phyloP scores from a whole-genome alignment of 2,797 vertebrate species.

The Ctenochaetus hawaiiensis region DNA sequence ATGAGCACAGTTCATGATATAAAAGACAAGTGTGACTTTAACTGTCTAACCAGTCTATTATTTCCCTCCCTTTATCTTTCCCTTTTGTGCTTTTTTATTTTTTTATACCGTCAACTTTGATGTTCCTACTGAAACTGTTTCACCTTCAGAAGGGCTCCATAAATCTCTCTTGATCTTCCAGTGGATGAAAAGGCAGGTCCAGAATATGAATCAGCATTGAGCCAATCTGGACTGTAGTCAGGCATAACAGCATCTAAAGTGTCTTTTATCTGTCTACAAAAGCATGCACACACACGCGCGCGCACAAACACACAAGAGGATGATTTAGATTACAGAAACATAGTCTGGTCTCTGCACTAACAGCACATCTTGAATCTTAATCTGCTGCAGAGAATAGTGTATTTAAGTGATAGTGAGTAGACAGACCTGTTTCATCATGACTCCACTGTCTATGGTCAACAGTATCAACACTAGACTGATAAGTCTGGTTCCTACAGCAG shows the following conservation, averaged over 20 bases:
- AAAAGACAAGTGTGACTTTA: conserved; percentile 35
- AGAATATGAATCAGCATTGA: conserved; percentile 75
- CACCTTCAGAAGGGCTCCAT: conserved; percentile 73
- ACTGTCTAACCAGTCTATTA: conserved; percentile 27
- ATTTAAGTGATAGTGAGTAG: conserved; percentile 31
- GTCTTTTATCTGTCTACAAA: conserved; percentile 63
- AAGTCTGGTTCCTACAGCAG: not conserved
- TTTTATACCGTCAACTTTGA: conserved; percentile 66
- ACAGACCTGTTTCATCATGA: conserved; percentile 41
- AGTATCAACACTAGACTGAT: not conserved
- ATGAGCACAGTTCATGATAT: not conserved
- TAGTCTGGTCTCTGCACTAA: conserved; percentile 26
- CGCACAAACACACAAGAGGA: conserved; percentile 35
- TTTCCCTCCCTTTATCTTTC: conserved; percentile 31
- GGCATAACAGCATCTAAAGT: conserved; percentile 55
- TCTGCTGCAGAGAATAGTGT: conserved; percentile 13
- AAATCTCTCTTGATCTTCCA: conserved; percentile 74
- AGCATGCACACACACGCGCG: conserved; percentile 21
- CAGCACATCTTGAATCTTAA: conserved; percentile 59
- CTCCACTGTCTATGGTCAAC: not conserved
- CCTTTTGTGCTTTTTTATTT: conserved; percentile 8
- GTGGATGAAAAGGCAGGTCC: conserved; percentile 62
- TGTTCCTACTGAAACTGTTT: conserved; percentile 62
- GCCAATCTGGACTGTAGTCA: conserved; percentile 52
- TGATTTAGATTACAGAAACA: conserved; percentile 54